Percentiles rank a stretch among this genome's conserved stretches.
Evolutionary conservation across 1,140 invertebrate genomes (phyloP).

Genomic region (Glossosoma conforme): DNA sequence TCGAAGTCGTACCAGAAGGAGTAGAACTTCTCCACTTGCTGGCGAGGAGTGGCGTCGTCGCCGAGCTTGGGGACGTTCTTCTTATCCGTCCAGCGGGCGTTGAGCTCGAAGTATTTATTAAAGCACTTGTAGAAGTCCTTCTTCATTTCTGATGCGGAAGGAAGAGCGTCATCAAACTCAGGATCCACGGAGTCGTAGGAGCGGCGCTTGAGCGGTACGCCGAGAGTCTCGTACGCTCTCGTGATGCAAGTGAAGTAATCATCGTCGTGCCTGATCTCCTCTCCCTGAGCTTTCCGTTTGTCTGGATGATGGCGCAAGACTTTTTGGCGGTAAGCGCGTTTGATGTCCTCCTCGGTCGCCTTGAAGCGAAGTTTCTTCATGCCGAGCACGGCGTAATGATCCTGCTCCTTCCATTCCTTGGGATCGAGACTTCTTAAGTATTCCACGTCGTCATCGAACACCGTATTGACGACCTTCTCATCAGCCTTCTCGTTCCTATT

Average conservation of each 20-base stretch:
- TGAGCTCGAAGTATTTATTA: conserved; percentile 76
- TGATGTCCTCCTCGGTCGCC: conserved; percentile 89
- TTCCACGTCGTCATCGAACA: conserved; percentile 75
- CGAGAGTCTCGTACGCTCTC: conserved; percentile 76
- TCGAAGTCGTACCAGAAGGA: conserved; percentile 96
- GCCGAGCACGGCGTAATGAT: conserved; percentile 93
- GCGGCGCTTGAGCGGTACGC: conserved; percentile 72
- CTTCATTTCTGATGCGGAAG: conserved; percentile 69
- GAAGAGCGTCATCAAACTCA: conserved; percentile 85
- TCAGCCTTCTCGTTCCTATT: conserved; percentile 43
- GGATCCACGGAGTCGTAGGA: conserved; percentile 97
- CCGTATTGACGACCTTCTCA: conserved; percentile 54
- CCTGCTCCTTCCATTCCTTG: conserved; percentile 96
- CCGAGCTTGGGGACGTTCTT: conserved; percentile 83
- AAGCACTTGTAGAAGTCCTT: conserved; percentile 80
- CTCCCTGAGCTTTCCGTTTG: conserved; percentile 85
- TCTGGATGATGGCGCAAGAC: conserved; percentile 97
- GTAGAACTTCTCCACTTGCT: conserved; percentile 81
- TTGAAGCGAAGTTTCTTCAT: conserved; percentile 70
- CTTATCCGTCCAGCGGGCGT: conserved; percentile 89
- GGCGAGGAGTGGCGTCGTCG: conserved; percentile 60
- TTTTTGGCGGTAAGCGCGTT: conserved; percentile 86
- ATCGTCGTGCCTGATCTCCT: conserved; percentile 77
- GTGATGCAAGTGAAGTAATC: conserved; percentile 99
- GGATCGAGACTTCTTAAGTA: conserved; percentile 88